phyloP scores from a whole-genome alignment of 2,797 vertebrate genomes.

The Tenualosa ilisha region DNA sequence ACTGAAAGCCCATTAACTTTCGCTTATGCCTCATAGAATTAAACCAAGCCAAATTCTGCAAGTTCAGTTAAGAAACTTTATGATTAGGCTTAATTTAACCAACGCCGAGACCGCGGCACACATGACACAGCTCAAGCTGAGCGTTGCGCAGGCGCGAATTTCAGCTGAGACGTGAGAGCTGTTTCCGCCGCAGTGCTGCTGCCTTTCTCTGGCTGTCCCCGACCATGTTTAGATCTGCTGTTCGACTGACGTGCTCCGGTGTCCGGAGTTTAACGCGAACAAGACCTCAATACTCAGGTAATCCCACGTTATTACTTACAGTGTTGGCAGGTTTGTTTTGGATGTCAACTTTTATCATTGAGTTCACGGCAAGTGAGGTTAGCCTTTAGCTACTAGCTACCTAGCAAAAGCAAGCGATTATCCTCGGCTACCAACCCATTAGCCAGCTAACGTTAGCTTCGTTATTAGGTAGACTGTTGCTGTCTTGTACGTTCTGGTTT shows the following conservation, averaged over 20 bases:
- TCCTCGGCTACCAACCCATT: not conserved
- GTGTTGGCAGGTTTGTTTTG: not conserved
- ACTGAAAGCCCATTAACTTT: too few species aligned
- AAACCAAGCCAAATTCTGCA: too few species aligned
- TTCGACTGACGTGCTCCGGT: slow-evolving; percentile 74
- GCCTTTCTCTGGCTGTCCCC: slow-evolving; percentile 13
- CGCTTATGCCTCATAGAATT: too few species aligned
- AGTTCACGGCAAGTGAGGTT: slow-evolving; percentile 18
- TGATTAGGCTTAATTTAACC: too few species aligned
- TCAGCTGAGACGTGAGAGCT: not conserved
- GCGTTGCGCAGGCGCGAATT: slow-evolving; percentile 14
- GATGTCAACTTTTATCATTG: not conserved
- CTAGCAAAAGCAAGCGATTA: slow-evolving; percentile 39
- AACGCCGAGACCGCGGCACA: too few species aligned
- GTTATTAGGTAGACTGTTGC: not conserved
- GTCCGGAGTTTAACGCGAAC: slow-evolving; percentile 69
- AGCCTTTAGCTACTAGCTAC: slow-evolving; percentile 26
- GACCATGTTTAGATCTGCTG: slow-evolving; percentile 78
- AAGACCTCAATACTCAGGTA: slow-evolving; percentile 69
- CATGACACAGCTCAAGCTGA: not conserved
- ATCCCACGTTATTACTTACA: accelerated
- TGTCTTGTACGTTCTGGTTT: not conserved
- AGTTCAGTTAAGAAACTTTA: too few species aligned
- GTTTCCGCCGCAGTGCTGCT: not conserved
- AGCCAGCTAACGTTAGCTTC: slow-evolving; percentile 25